Evolutionary conservation across 2,113 vertebrate genomes (phyloP).

Genomic region (Megaceryle torquata): DNA sequence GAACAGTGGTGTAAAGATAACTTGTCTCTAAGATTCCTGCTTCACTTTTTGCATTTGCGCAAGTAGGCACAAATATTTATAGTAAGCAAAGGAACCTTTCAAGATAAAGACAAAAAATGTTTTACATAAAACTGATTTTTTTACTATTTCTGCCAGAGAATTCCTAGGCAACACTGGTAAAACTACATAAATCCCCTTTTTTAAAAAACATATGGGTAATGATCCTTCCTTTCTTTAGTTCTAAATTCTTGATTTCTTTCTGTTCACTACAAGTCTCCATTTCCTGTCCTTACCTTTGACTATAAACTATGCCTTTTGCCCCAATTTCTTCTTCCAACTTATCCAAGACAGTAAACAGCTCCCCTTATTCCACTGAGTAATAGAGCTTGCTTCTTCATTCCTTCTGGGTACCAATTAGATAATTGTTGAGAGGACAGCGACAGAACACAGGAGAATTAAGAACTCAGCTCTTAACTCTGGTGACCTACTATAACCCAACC

Average conservation of each 20-base stretch:
- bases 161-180: not conserved
- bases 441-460: not conserved
- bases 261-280: not conserved
- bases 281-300: not conserved
- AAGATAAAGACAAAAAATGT: not conserved
- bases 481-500: not conserved
- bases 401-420: not conserved
- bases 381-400: not conserved
- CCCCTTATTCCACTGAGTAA: not conserved
- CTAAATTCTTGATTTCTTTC: not conserved
- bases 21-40: not conserved
- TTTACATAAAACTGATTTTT: not conserved
- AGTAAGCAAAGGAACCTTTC: not conserved
- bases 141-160: not conserved
- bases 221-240: not conserved
- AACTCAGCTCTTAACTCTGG: not conserved
- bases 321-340: not conserved
- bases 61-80: not conserved
- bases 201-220: not conserved
- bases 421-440: not conserved
- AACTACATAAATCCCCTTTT: rapidly evolving
- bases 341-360: not conserved
- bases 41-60: not conserved
- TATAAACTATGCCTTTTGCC: not conserved
- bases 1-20: not conserved